These are phyloP conservation scores for Gnatocerus cornutus DNA, from an alignment of 2,888 invertebrate genomes.

Conservation along the genomic window DNA sequence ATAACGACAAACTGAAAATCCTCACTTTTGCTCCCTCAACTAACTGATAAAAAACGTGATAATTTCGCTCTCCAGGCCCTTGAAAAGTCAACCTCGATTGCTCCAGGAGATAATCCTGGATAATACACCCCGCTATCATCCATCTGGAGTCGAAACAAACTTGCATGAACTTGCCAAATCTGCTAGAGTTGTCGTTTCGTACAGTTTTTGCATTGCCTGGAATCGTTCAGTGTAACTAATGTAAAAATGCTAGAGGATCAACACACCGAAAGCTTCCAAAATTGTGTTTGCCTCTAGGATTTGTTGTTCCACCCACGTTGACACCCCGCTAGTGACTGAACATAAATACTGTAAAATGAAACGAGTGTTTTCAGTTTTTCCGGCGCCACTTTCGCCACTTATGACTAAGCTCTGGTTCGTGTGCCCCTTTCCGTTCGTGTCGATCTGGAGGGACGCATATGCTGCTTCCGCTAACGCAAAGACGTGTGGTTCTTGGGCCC, in stretches of 20 bases:
- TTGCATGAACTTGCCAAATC: constrained; percentile 97
- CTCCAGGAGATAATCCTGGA: constrained; percentile 92
- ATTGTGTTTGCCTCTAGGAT: constrained; percentile 95
- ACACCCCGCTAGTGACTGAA: constrained; percentile 85
- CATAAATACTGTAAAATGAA: constrained; percentile 93
- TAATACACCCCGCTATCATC: constrained; percentile 92
- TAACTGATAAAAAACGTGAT: constrained; percentile 93
- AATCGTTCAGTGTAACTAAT: constrained; percentile 14
- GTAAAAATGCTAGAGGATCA: background rate
- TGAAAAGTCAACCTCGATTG: constrained; percentile 94
- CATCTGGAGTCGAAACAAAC: constrained; percentile 92
- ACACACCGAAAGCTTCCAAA: constrained; percentile 90
- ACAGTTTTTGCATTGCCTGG: constrained; percentile 94
- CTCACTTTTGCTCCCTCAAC: constrained; percentile 87
- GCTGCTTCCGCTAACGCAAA: constrained; percentile 94
- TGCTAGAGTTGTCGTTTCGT: constrained; percentile 92
- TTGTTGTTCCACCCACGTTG: constrained; percentile 96
- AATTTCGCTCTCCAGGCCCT: constrained; percentile 89
- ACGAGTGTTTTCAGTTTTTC: constrained; percentile 95
- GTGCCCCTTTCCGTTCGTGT: constrained; percentile 59
- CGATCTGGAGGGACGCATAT: constrained; percentile 81
- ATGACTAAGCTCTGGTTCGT: constrained; percentile 89
- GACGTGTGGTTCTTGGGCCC: constrained; percentile 88
- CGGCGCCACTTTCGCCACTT: constrained; percentile 94
- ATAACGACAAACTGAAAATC: background rate